Base-by-base conservation (phyloP, 37 sponge, comb jelly and placozoan genomes). In the Lycopodina hypogea region DNA sequence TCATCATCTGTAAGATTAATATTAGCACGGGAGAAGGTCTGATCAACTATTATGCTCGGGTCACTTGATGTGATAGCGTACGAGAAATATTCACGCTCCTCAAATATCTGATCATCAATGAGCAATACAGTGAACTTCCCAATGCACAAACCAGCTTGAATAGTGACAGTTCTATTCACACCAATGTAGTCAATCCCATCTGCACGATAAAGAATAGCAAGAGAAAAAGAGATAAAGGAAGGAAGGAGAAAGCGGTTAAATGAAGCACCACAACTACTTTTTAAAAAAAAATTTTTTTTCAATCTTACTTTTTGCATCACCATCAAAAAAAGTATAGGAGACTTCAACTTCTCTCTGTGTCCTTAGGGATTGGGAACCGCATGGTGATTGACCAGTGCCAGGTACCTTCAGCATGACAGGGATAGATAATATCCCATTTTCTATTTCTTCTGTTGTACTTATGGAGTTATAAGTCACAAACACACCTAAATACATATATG, bases 1-100 rank as follows among this genome's bases (percentile, higher is more conserved):
- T 80, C 81, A 39, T 57, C 29, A 53, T 80, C 81, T 24, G 53
- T 29, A n/a, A 80, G 21, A 58, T 69, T 34, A 3, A 80, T 71
- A 1, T 56, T n/a, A 56, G 71, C 81, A 34, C 30, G 26, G 6
- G 32, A 18, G 30, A 17, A 57, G 36, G 68, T 37, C 2, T 2
- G 26, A 65, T 32, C 30, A 9, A 65, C 30, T 24, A 34, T 7
- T 30, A 14, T 65, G 7, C 4, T 65, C 7, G 66, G 12, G 30
- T 73, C 74, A 53, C 30, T 33, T n/a, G 56, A 55, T 18, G 35
- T 23, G 42, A 73, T 7, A 8, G 21, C 15, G 48, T 53, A 73
- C 3, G 19, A 29, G 48, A 73, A 53, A 2, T 21, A 14, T 45
- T 70, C 48, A 1, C 22, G 1, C 6, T 41, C 48, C 14, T 70